phyloP scores from a whole-genome alignment of 1,140 invertebrate genomes.

The Psilanteris sp. region DNA sequence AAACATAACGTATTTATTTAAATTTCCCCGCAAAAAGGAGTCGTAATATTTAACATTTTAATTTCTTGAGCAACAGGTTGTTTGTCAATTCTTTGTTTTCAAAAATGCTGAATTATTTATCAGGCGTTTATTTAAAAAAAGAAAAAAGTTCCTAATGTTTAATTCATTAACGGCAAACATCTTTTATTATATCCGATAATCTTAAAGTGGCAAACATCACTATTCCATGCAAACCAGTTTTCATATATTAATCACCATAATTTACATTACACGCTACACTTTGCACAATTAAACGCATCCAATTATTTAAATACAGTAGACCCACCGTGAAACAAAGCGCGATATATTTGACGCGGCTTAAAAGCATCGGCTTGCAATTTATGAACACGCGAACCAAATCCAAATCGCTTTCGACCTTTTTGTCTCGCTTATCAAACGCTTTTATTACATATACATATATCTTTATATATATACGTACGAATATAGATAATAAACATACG shows the following conservation, averaged over 20 bases:
- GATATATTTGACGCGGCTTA: conserved; percentile 6
- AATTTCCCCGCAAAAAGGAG: background rate
- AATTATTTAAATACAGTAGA: conserved; percentile 38
- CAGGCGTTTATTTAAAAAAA: conserved; percentile 6
- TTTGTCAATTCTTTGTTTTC: conserved; percentile 17
- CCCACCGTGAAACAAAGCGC: conserved; percentile 14
- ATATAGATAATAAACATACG: too few relatives aligned
- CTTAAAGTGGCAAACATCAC: conserved; percentile 27
- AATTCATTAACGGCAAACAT: conserved; percentile 42
- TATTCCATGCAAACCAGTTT: conserved; percentile 42
- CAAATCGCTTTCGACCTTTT: too few relatives aligned
- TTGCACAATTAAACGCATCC: conserved; percentile 22
- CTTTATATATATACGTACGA: too few relatives aligned
- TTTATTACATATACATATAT: too few relatives aligned
- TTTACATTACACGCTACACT: conserved; percentile 13
- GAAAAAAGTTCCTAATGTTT: conserved; percentile 31
- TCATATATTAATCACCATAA: conserved; percentile 46
- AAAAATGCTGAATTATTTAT: conserved; percentile 29
- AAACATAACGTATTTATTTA: too few relatives aligned
- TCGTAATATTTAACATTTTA: conserved; percentile 1
- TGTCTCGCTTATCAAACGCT: too few relatives aligned
- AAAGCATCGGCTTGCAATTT: too few relatives aligned
- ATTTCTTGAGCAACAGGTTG: background rate
- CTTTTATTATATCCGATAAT: conserved; percentile 20
- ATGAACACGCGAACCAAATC: too few relatives aligned